Conservation (phyloP, 2,113 vertebrate species). For the Pygoscelis adeliae region DNA sequence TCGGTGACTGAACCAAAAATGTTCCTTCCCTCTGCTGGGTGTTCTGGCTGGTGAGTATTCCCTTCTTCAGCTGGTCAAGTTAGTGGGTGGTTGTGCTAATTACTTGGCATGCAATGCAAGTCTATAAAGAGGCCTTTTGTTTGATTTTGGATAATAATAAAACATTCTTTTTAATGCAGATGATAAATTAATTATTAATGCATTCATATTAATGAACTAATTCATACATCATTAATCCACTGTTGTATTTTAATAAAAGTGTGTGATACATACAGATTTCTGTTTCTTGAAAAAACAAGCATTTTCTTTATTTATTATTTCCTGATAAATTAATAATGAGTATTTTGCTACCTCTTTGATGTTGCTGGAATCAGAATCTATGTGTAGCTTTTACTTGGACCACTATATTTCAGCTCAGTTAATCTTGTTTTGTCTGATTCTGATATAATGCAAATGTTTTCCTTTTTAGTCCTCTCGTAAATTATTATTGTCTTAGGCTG, state of each 20-base stretch:
- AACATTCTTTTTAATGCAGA: neutral
- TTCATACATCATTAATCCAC: neutral
- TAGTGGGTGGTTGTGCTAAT: neutral
- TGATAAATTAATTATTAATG: neutral
- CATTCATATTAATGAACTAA: no score
- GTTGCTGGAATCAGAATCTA: neutral
- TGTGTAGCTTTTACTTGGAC: neutral
- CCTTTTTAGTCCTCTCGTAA: neutral
- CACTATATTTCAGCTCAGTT: neutral
- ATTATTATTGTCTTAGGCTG: neutral
- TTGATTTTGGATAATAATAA: neutral
- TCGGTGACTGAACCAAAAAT: neutral
- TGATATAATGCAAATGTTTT: neutral
- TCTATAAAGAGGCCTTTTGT: neutral
- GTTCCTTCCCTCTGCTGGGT: neutral
- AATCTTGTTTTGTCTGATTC: neutral
- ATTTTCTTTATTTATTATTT: neutral
- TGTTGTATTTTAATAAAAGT: neutral
- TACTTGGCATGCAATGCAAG: neutral
- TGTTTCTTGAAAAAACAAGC: neutral
- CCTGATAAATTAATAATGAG: neutral
- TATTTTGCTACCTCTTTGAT: neutral
- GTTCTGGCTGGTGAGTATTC: neutral
- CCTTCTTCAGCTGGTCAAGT: neutral
- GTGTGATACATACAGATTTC: neutral